A percentile compares a stretch with the other conserved stretches of the same genome.
phyloP scores from a whole-genome alignment of 2,888 invertebrate species.

The Ochropleura plecta region DNA sequence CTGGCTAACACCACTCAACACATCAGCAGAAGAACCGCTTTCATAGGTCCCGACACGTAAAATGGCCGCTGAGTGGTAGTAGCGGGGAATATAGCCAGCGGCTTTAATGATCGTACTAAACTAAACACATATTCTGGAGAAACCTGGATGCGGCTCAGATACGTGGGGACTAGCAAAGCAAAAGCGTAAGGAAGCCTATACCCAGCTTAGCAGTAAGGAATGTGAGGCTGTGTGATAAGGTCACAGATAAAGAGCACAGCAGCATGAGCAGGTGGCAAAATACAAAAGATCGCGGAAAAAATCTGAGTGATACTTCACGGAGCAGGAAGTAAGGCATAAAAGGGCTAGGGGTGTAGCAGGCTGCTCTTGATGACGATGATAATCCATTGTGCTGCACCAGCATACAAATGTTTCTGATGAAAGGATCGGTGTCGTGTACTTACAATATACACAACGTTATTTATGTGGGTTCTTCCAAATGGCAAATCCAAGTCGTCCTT shows the following conservation, averaged over 20 bases:
- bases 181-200: background rate
- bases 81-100: no score
- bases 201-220: background rate
- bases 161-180: background rate
- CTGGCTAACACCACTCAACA: constrained; percentile 17
- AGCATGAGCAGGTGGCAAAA: background rate
- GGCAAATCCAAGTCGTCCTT: constrained; percentile 18
- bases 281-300: background rate
- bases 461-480: background rate
- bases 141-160: background rate
- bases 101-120: background rate
- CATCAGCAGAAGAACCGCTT: constrained; percentile 16
- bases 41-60: background rate
- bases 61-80: no score
- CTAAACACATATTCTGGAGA: background rate
- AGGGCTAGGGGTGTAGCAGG: background rate
- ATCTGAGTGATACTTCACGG: background rate
- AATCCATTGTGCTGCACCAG: background rate
- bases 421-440: no score
- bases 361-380: background rate
- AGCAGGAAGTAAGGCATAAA: background rate
- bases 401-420: background rate
- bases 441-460: background rate
- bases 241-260: background rate
- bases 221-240: background rate